Evolutionary conservation across 2,113 vertebrate genomes (phyloP).

Genomic region (Gallinago paraguaiae): DNA sequence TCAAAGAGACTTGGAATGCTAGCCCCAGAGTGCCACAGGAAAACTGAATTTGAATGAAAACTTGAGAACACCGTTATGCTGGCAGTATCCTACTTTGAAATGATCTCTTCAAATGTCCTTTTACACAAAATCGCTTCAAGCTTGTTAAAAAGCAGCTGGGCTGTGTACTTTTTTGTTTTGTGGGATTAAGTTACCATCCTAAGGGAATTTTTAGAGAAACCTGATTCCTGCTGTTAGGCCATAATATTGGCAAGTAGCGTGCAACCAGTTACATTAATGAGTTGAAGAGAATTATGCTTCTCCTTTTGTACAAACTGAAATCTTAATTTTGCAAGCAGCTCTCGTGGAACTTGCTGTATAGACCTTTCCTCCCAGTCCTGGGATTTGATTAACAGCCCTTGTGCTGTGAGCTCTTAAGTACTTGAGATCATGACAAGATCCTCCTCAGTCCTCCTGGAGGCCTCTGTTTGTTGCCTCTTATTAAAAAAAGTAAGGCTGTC

Average conservation of each 20-base stretch:
- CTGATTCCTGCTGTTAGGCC: background rate
- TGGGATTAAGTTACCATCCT: slow-evolving; percentile 21
- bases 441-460: background rate
- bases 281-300: background rate
- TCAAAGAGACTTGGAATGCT: background rate
- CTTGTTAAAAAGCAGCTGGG: slow-evolving; percentile 23
- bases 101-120: background rate
- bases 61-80: background rate
- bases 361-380: background rate
- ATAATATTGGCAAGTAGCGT: background rate
- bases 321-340: background rate
- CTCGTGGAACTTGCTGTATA: background rate
- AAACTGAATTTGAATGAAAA: background rate
- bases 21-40: background rate
- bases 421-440: slow-evolving; percentile 5
- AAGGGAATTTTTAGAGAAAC: slow-evolving; percentile 1
- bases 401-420: background rate
- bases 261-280: background rate
- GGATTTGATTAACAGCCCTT: slow-evolving; percentile 24
- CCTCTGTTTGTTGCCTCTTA: background rate
- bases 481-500: background rate
- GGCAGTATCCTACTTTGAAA: background rate
- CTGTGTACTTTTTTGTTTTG: background rate
- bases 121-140: background rate
- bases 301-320: background rate